Base-by-base conservation (phyloP, 2,797 vertebrate species). In the Anguilla pacifica region DNA sequence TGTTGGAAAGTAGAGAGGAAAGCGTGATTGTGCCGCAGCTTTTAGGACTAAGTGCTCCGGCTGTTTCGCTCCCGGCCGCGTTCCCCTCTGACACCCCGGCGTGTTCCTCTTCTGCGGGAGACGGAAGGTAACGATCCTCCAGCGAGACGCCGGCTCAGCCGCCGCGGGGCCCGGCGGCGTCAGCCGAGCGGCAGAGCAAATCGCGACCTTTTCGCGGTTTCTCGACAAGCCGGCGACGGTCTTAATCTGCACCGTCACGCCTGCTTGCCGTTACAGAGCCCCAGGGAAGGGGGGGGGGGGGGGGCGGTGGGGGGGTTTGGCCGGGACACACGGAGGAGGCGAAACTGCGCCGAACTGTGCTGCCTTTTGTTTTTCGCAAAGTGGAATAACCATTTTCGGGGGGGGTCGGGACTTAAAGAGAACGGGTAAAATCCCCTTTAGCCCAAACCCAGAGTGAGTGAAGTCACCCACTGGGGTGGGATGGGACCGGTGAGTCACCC, bases 11-110 rank as follows among this genome's bases (percentile, higher is more conserved):
- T 2, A 79, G 19, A 79, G 11, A 77, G n/a, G 19, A 74, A 31
- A 17, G 6, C 1, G 43, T 81, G 39, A 25, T 49, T 25, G 77
- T 53, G 49, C 82, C 81, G 61, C 17, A 67, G 64, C 85, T 87
- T 87, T 57, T 17, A 85, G 31, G 86, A 35, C 87, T 84, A 92
- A 87, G 49, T 86, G 85, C 91, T 86, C 31, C 31, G 19, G 28
- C 70, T 91, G 92, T 89, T 89, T 82, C 81, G 31, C 87, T 83
- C 28, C 86, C 87, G 59, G 22, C 51, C 31, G 31, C 49, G 72
- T 72, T 43, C 17, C 83, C 22, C 35, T 10, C 22, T 89, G 31
- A 88, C 87, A 88, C 88, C 88, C 89, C 59, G 61, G 15, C 74
- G 49, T 7, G 0, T 86, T 57, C 35, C 84, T 85, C 49, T 15